These are phyloP conservation scores for Craseonycteris thonglongyai DNA, from an alignment of 2,113 vertebrate genomes.

Conservation along the genomic window DNA sequence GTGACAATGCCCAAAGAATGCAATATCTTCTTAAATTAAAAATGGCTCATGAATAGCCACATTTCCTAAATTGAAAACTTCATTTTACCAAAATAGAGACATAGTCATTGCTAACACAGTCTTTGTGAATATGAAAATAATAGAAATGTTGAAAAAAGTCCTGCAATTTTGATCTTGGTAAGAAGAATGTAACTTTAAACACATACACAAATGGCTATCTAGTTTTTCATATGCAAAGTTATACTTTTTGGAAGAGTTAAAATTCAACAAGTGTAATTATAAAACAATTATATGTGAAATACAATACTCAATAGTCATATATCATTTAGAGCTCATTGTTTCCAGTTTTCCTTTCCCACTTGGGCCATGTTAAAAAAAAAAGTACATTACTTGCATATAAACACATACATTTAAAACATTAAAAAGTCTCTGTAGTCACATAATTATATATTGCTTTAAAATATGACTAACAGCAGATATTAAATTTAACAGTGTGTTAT, in stretches of 20 bases:
- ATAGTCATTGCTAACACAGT: neutral
- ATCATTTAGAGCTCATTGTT: neutral
- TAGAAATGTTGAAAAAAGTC: neutral
- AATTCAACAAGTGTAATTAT: neutral
- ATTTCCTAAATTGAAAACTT: neutral
- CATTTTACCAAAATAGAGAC: neutral
- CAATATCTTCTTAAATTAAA: neutral
- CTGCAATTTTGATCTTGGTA: neutral
- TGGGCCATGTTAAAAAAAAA: neutral
- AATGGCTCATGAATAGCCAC: neutral
- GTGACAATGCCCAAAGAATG: neutral
- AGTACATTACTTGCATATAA: neutral
- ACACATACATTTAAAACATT: slow-evolving; percentile 6
- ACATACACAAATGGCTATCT: neutral
- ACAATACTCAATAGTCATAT: neutral
- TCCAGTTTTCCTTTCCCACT: neutral
- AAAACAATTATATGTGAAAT: neutral
- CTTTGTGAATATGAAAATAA: neutral
- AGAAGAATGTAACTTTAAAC: neutral
- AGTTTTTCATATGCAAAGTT: neutral
- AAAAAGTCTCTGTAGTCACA: neutral
- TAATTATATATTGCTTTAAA: neutral
- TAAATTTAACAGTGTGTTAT: neutral
- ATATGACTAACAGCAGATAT: neutral
- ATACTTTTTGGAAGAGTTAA: neutral